phyloP scores from a whole-genome alignment of 1,140 invertebrate species.

The Bombus sibiricus region DNA sequence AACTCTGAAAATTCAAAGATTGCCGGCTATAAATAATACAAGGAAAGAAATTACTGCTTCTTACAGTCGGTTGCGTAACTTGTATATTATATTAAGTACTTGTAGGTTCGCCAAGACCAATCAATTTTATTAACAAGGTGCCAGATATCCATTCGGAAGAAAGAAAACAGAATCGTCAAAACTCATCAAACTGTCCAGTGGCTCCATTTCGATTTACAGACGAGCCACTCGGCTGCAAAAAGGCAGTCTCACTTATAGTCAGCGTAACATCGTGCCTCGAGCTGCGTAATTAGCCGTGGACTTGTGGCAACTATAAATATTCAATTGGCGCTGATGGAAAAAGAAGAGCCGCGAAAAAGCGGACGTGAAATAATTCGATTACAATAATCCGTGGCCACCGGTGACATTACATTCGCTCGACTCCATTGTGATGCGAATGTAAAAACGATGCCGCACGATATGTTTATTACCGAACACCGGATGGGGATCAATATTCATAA shows the following conservation, averaged over 20 bases:
- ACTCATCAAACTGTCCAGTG: not conserved
- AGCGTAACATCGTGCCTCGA: not conserved
- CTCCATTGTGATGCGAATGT: constrained; percentile 61
- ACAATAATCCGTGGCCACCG: constrained; percentile 49
- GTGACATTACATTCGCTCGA: constrained; percentile 42
- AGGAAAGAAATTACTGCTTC: not conserved
- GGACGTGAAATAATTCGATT: constrained; percentile 55
- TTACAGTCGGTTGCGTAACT: too few relatives aligned
- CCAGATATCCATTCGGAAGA: not conserved
- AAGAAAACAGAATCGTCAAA: not conserved
- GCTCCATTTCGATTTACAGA: not conserved
- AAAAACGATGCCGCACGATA: constrained; percentile 61
- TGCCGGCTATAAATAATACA: too few relatives aligned
- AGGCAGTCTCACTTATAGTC: constrained; percentile 3
- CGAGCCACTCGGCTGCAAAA: not conserved
- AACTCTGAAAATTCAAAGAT: too few relatives aligned
- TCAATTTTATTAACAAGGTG: not conserved
- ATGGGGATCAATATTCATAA: constrained; percentile 72
- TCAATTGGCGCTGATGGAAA: constrained; percentile 11
- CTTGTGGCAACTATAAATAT: constrained; percentile 48
- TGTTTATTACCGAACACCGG: constrained; percentile 69
- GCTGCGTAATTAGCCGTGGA: constrained; percentile 23
- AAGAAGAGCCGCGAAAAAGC: constrained; percentile 31
- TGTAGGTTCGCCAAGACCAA: too few relatives aligned
- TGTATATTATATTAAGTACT: too few relatives aligned